Evolutionary conservation across 1,140 invertebrate genomes (phyloP), one percentile per base, ranked within the genome.

Genomic region (Drosophila orosa): DNA sequence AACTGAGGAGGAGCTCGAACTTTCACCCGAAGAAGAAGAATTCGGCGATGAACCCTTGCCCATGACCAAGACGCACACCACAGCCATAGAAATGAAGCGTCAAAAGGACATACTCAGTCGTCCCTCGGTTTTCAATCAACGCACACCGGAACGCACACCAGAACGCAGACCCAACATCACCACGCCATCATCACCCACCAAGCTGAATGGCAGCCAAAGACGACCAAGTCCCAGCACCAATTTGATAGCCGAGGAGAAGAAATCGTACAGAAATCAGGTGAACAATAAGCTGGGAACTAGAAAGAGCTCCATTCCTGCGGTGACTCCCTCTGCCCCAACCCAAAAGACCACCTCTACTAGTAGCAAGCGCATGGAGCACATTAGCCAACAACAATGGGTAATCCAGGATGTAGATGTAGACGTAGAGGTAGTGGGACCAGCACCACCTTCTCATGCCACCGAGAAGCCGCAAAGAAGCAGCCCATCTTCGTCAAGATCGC

Each of bases 71-170:
- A 73, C 65, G 2, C 90, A 91, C 33, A 86, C 90, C 8, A 89
- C 78, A 9, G 72, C 74, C 13, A 76, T 91, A 22, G 90, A 91
- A 33, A 9, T 91, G 3, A 90, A 85, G 55, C 90, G 90, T 6
- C 92, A 93, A 54, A 91, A 91, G 63, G 93, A 94, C 62, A 93
- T 93, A 27, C 83, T 93, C 22, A 92, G 58, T 52, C 91, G 93
- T 61, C 93, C 93, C 7, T 93, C 93, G 40, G 91, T 94, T 87
- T 85, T 90, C 10, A 48, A 33, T 1, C 77, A 81, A 12, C 65
- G 63, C 8, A 45, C 52, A 12, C 50, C 24, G 8, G 42, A 78
- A 22, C 74, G 58, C 29, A 79, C 65, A 8, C 56, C 71, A 10
- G n/a, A n/a, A n/a, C n/a, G n/a, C n/a, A n/a, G n/a, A n/a, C n/a